Conservation (phyloP, 2,888 invertebrate species). For the Malthinus seriepunctatus region DNA sequence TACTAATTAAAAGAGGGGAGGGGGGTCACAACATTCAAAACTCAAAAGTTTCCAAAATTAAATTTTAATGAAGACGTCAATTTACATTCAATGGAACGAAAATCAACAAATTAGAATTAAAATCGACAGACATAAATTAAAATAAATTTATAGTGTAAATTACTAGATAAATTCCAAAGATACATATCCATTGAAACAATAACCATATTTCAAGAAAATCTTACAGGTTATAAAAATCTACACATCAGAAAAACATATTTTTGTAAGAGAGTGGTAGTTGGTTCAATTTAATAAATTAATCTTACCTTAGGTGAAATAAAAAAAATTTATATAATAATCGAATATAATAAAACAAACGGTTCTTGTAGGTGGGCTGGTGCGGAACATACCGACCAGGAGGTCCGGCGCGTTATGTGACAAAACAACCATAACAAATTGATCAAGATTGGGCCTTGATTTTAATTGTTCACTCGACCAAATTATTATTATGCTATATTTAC, state of each 20-base stretch:
- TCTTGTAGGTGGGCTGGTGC: conserved; percentile 51
- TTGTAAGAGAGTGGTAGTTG: conserved; percentile 37
- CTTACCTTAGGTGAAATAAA: conserved; percentile 49
- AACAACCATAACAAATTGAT: conserved; percentile 54
- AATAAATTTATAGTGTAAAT: too few species aligned
- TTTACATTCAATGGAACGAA: too few species aligned
- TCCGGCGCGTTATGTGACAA: conserved; percentile 55
- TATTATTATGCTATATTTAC: conserved; percentile 35
- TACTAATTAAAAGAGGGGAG: too few species aligned
- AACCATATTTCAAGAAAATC: background rate
- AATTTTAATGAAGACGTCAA: too few species aligned
- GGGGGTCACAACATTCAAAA: too few species aligned
- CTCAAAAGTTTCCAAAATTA: too few species aligned
- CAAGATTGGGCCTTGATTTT: conserved; percentile 53
- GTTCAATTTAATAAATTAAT: conserved; percentile 51
- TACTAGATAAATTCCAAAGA: too few species aligned
- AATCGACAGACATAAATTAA: too few species aligned
- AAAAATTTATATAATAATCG: conserved; percentile 39
- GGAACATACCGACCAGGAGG: conserved; percentile 51
- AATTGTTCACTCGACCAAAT: conserved; percentile 53
- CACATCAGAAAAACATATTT: conserved; percentile 41
- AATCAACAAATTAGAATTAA: too few species aligned
- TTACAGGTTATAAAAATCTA: conserved; percentile 12
- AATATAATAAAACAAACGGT: conserved; percentile 51
- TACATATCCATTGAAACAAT: too few species aligned